phyloP scores from a whole-genome alignment of 2,888 invertebrate species.

The Leptogaster cylindrica region DNA sequence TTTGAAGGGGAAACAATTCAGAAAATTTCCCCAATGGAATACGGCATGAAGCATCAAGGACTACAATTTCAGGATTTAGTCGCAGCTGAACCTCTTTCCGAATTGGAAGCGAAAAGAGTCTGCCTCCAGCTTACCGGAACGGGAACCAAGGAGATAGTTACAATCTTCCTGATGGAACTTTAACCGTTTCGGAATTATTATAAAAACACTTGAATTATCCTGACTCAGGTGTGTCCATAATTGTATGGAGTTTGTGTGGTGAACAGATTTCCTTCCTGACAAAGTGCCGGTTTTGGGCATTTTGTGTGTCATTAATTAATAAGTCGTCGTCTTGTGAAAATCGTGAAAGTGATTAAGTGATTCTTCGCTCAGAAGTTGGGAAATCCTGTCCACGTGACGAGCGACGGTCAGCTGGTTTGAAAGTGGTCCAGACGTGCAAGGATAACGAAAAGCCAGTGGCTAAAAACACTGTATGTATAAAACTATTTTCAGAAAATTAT shows the following conservation, averaged over 20 bases:
- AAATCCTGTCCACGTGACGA: background rate
- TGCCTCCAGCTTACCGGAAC: constrained; percentile 23
- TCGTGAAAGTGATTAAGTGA: constrained; percentile 37
- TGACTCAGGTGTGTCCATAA: constrained; percentile 13
- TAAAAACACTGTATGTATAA: background rate
- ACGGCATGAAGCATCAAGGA: constrained; percentile 18
- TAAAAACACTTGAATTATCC: background rate
- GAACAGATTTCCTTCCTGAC: background rate
- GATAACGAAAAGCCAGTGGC: background rate
- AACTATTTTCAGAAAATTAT: background rate
- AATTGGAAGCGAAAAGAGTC: constrained; percentile 29
- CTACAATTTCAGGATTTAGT: constrained; percentile 14
- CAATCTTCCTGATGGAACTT: background rate
- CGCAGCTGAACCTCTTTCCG: constrained; percentile 32
- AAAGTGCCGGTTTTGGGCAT: constrained; percentile 13
- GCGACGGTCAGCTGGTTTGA: background rate
- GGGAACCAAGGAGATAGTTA: constrained; percentile 22
- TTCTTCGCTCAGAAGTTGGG: constrained; percentile 1
- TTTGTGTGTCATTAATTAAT: constrained; percentile 19
- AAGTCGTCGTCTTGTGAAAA: constrained; percentile 20
- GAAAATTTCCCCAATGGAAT: constrained; percentile 7
- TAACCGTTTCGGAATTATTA: background rate
- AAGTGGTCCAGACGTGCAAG: background rate
- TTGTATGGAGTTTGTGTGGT: constrained; percentile 14
- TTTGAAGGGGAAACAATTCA: constrained; percentile 3